Conservation (phyloP, 2,888 invertebrate genomes). For the Danaus chrysippus region DNA sequence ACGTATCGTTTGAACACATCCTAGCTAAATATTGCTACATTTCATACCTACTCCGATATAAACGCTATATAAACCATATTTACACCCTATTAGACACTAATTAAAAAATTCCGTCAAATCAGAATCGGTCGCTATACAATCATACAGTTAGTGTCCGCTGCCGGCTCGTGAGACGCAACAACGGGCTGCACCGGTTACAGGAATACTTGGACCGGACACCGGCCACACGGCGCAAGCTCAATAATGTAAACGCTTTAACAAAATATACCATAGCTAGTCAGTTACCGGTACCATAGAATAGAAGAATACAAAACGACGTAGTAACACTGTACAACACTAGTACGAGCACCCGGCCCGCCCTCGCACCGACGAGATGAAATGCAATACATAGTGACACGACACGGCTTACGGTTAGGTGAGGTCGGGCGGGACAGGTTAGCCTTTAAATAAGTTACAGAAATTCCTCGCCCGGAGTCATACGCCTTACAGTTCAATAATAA, state of each 20-base stretch:
- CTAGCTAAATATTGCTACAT: slow-evolving; percentile 74
- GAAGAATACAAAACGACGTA: slow-evolving; percentile 64
- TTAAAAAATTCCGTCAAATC: slow-evolving; percentile 50
- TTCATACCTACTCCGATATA: slow-evolving; percentile 61
- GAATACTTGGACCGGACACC: slow-evolving; percentile 23
- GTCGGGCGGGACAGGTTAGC: background rate
- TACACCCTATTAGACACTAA: slow-evolving; percentile 61
- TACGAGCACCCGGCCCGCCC: slow-evolving; percentile 10
- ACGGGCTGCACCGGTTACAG: background rate
- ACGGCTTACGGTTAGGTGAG: too few species aligned
- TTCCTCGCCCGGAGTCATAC: slow-evolving; percentile 21
- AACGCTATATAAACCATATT: slow-evolving; percentile 64
- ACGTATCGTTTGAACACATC: slow-evolving; percentile 73
- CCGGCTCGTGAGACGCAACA: slow-evolving; percentile 19
- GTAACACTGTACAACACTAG: slow-evolving; percentile 69
- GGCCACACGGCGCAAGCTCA: slow-evolving; percentile 20
- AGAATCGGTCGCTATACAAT: slow-evolving; percentile 41
- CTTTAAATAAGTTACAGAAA: slow-evolving; percentile 11
- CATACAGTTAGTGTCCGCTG: slow-evolving; percentile 35
- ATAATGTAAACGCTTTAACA: slow-evolving; percentile 61
- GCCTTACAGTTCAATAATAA: slow-evolving; percentile 18
- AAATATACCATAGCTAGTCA: slow-evolving; percentile 67
- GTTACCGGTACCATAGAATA: slow-evolving; percentile 55
- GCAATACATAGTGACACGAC: background rate
- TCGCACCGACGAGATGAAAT: background rate